Evolutionary conservation across 1,140 invertebrate species (phyloP), one percentile per base, ranked within the genome.

Genomic region (Lordiphosa stackelbergi): DNA sequence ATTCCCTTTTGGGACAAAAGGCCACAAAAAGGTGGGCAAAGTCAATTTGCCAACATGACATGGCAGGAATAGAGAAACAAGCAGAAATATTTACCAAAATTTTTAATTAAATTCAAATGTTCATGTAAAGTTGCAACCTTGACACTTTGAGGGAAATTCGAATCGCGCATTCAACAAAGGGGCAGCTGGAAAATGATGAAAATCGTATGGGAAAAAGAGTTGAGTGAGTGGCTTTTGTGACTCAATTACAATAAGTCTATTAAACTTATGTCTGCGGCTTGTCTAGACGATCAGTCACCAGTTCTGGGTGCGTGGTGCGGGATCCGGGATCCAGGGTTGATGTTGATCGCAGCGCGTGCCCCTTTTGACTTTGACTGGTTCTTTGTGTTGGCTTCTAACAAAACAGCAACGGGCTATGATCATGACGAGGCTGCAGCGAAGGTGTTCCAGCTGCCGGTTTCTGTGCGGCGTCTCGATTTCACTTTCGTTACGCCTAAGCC

Each of bases 171-270:
- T 24, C 53, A 36, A 10, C 38, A 35, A 28, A 36, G 41, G 36
- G 24, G 38, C 65, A 69, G 75, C 75, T 62, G 69, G 24, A 43
- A 65, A 59, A 38, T 41, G 34, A 4, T 45, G 35, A 8, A 24
- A 13, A 31, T 31, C 7, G 28, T 31, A 31, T 31, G 28, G 22
- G 34, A 36, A 42, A 42, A 79, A 75, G 68, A 83, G 77, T 83
- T 79, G 70, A 13, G 40, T 42, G 40, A 22, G 70, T 83, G 75
- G 72, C 77, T 83, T 75, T 81, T 83, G 75, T 83, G 77, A 83
- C 77, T 81, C 77, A 81, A 81, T 81, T 81, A 81, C 75, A 81
- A 81, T 81, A 81, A 81, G 75, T 81, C 75, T 81, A 81, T 81
- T 81, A 81, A 83, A 81, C 48, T 79, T 62, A 22, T 54, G 51